A percentile compares a stretch with the other conserved stretches of the same genome.
Evolutionary conservation across 1,140 invertebrate species (phyloP).

Genomic region (Globodera ellingtonae): DNA sequence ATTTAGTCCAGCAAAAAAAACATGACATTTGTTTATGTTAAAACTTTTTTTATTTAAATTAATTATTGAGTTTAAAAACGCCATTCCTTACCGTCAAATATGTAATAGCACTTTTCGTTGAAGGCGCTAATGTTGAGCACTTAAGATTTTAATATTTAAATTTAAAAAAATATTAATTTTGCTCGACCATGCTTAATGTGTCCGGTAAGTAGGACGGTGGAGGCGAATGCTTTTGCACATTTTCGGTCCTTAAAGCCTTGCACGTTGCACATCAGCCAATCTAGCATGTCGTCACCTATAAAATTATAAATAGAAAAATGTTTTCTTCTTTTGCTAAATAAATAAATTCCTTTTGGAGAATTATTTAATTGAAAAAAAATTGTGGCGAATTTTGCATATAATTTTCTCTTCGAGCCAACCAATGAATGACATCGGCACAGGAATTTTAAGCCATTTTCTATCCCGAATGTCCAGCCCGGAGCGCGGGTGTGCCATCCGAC

Average conservation of each 20-base stretch:
- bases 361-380: neutral
- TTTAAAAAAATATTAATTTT: neutral
- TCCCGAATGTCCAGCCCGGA: conserved; percentile 94
- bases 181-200: conserved; percentile 80
- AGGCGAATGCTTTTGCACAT: conserved; percentile 92
- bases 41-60: no score
- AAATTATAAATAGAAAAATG: neutral
- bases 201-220: conserved; percentile 87
- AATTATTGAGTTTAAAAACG: no score
- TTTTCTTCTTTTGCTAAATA: neutral
- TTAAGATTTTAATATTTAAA: neutral
- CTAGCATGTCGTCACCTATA: conserved; percentile 52
- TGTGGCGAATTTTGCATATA: neutral
- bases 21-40: no score
- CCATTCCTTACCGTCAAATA: conserved; percentile 71
- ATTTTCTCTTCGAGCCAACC: conserved; percentile 62
- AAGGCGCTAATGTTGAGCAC: conserved; percentile 98
- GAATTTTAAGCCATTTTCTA: conserved; percentile 98
- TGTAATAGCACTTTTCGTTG: conserved; percentile 98
- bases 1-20: no score
- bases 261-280: conserved; percentile 44
- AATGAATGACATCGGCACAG: conserved; percentile 96
- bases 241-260: conserved; percentile 78
- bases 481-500: conserved; percentile 83
- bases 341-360: conserved; percentile 18